Base-by-base conservation (phyloP, 1,140 invertebrate genomes). In the Plodia interpunctella region DNA sequence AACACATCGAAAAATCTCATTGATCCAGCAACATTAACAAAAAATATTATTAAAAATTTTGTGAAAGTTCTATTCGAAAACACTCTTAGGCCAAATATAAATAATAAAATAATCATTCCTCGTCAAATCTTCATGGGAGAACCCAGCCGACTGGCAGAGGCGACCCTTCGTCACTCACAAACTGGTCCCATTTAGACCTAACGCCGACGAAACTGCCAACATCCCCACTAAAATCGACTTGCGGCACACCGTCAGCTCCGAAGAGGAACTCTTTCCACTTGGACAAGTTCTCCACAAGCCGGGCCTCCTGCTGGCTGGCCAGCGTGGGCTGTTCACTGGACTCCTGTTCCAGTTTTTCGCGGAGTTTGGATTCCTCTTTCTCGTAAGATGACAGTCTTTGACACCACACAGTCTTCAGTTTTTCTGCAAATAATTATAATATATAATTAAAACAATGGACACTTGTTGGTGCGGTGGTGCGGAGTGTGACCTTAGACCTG, bases 121-220 rank as follows among this genome's bases (percentile, higher is more conserved):
- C 6, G 11, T 32, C 9, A 49, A 28, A 2, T 44, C 10, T 44
- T 44, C 21, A 17, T 20, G 91, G 91, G 59, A 91, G 62, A n/a
- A 92, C 79, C 92, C 92, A 93, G 5, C 91, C 92, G 52, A 90
- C 52, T 13, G 92, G 92, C 49, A 93, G 74, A 21, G 83, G 56
- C 2, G 86, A 84, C n/a, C 88, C 90, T 60, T 87, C 70, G 9
- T 38, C 58, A 32, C 78, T 72, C 38, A 91, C 68, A 65, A 79
- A 92, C 65, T 84, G 86, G 70, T 93, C 92, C 92, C 92, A 93
- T 18, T 88, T 75, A 52, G 69, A 70, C 74, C 92, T 83, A 32
- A 77, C 59, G 56, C 49, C 19, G 21, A 92, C 66, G 68, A 92
- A 90, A 60, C 61, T 71, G 53, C 66, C 62, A 0, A 90, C 28